Conservation (phyloP, 2,888 invertebrate species). For the Tupiocoris notatus region DNA sequence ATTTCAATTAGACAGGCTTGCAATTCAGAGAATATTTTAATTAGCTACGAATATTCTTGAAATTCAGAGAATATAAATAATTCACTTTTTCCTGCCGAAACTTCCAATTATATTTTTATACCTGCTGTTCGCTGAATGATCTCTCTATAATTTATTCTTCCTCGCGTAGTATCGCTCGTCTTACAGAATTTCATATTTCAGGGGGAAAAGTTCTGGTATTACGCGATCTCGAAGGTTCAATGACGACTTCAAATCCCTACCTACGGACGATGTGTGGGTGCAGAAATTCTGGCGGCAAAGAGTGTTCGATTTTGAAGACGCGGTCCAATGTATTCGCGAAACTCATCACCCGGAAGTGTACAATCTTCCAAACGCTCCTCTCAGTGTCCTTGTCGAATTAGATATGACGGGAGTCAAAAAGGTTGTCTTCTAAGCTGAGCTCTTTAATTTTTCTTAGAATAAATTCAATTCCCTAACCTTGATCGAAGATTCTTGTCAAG, state of each 20-base stretch:
- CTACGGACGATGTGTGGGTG: constrained; percentile 67
- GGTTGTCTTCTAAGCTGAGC: constrained; percentile 53
- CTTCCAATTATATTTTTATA: too few relatives aligned
- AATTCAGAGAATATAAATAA: too few relatives aligned
- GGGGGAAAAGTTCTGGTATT: constrained; percentile 31
- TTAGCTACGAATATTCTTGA: too few relatives aligned
- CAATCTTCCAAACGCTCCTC: constrained; percentile 69
- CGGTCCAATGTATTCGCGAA: constrained; percentile 74
- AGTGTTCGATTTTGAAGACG: constrained; percentile 70
- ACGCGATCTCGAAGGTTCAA: constrained; percentile 20
- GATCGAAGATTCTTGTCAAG: neutral
- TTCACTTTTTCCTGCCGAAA: too few relatives aligned
- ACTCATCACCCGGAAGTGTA: constrained; percentile 80
- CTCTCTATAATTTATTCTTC: too few relatives aligned
- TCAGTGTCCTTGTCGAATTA: constrained; percentile 72
- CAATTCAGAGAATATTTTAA: too few relatives aligned
- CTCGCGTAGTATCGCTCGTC: too few relatives aligned
- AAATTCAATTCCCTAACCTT: neutral
- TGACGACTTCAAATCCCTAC: constrained; percentile 51
- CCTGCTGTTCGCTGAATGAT: too few relatives aligned
- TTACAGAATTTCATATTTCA: too few relatives aligned
- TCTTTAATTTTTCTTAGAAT: neutral
- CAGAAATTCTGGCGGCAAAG: constrained; percentile 60
- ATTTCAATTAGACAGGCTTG: too few relatives aligned
- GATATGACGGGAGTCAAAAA: constrained; percentile 74